These are phyloP conservation scores for Sternarchorhynchus goeldii DNA, from an alignment of 2,797 vertebrate species.

Conservation along the genomic window DNA sequence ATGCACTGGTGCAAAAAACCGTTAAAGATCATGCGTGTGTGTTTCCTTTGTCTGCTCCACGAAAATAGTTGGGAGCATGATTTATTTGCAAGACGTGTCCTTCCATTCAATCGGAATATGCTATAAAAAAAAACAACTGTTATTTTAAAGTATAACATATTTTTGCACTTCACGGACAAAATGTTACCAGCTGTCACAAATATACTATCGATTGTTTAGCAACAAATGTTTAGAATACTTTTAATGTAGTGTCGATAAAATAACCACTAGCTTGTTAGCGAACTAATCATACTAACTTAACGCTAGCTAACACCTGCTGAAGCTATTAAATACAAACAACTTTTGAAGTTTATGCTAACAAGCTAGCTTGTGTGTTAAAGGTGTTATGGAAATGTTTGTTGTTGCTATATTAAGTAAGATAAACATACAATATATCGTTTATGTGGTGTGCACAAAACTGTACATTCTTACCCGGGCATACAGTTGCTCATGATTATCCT, in stretches of 20 bases:
- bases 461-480: constrained; percentile 65
- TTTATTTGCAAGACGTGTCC: constrained; percentile 12
- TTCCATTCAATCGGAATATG: constrained; percentile 11
- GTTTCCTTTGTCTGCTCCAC: constrained; percentile 17
- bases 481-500: constrained; percentile 63
- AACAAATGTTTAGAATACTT: no score
- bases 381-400: not conserved
- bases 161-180: not conserved
- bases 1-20: constrained; percentile 8
- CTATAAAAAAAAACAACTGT: constrained; percentile 2
- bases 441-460: no score
- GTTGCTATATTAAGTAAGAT: no score
- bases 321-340: no score
- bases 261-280: no score
- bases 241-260: no score
- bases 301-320: no score
- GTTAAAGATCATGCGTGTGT: not conserved
- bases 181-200: no score
- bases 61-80: constrained; percentile 22
- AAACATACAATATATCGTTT: not conserved
- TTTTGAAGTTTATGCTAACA: not conserved
- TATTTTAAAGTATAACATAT: constrained; percentile 3
- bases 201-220: no score
- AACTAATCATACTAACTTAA: no score
- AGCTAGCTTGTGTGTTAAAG: constrained; percentile 28